Percentiles rank a stretch among this genome's conserved stretches.
Evolutionary conservation across 1,140 invertebrate species (phyloP).

Genomic region (Lucilia sericata): DNA sequence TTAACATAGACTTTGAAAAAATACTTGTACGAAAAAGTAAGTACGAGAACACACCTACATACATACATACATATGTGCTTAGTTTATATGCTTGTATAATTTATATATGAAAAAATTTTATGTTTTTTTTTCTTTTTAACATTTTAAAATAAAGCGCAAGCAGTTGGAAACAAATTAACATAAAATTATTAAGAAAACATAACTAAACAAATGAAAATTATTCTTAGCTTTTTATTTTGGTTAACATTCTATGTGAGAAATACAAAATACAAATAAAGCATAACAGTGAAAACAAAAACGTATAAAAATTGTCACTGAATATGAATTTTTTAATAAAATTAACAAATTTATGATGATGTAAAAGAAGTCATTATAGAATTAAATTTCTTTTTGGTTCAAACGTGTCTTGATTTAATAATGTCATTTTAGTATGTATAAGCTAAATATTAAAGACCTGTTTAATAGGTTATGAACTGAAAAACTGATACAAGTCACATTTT

Average conservation of each 20-base stretch:
- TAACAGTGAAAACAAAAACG: constrained; percentile 22
- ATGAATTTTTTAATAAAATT: constrained; percentile 31
- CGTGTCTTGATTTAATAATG: neutral
- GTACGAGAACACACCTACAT: neutral
- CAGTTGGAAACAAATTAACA: constrained; percentile 36
- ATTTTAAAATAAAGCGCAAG: constrained; percentile 5
- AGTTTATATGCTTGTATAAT: neutral
- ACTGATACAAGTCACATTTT: no score
- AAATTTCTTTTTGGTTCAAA: neutral
- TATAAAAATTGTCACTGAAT: constrained; percentile 27
- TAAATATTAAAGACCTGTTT: no score
- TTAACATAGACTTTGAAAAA: constrained; percentile 33
- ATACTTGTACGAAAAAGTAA: neutral
- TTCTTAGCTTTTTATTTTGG: neutral
- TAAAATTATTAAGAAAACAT: constrained; percentile 25
- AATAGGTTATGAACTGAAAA: no score
- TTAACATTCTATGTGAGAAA: neutral
- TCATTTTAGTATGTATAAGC: no score
- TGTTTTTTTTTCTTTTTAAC: neutral
- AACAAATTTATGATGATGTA: constrained; percentile 38
- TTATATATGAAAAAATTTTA: neutral
- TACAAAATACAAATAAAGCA: neutral
- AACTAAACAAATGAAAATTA: neutral
- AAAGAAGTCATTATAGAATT: neutral
- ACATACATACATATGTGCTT: no score